phyloP scores from a whole-genome alignment of 2,888 invertebrate genomes.

The Apodemia hepburni region DNA sequence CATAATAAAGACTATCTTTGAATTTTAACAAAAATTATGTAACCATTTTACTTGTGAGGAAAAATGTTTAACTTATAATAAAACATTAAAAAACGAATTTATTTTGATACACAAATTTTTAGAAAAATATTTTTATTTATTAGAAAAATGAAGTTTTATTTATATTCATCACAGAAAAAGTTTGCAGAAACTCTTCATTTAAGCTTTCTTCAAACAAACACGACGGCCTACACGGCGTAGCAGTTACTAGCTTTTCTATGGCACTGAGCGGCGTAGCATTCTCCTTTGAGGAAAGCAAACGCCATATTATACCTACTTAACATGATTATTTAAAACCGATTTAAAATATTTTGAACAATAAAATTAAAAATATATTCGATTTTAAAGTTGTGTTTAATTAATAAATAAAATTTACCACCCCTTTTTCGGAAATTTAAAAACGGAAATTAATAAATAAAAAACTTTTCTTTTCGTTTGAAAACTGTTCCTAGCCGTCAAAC shows the following conservation, averaged over 20 bases:
- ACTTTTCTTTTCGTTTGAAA: no score
- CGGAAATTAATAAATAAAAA: no score
- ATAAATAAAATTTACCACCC: no score
- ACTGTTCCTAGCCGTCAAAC: no score
- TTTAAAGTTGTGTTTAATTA: no score
- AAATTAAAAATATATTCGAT: no score
- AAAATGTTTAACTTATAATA: neutral
- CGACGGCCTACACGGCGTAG: constrained; percentile 2
- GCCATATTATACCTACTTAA: neutral
- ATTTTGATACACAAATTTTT: neutral
- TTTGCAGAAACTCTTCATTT: neutral
- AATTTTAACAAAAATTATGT: neutral
- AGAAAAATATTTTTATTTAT: neutral
- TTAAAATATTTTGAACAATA: neutral
- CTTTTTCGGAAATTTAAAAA: no score
- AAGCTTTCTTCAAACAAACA: neutral
- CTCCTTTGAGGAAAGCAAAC: neutral
- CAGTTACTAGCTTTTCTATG: constrained; percentile 7
- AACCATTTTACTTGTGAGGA: neutral
- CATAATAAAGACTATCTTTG: neutral
- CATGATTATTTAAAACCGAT: neutral
- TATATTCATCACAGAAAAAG: neutral
- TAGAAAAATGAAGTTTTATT: neutral
- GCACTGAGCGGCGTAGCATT: neutral
- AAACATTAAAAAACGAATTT: no score